phyloP scores from a whole-genome alignment of 2,888 invertebrate species.

The Parelbella ahira region DNA sequence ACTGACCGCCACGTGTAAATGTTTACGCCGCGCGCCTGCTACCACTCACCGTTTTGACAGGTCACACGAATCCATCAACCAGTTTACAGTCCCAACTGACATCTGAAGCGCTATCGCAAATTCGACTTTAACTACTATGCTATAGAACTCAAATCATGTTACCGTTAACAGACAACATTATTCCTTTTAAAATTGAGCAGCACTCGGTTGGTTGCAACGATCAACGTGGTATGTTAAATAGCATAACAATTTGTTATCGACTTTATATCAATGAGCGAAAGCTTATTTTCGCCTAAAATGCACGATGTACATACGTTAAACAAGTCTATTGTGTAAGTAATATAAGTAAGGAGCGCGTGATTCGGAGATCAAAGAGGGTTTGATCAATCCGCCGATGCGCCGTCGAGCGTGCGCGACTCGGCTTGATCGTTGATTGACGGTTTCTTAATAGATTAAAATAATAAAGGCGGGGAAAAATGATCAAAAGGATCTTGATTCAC shows the following conservation, averaged over 20 bases:
- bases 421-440: slow-evolving; percentile 55
- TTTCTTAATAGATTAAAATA: slow-evolving; percentile 27
- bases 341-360: slow-evolving; percentile 74
- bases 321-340: slow-evolving; percentile 42
- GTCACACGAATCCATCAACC: slow-evolving; percentile 41
- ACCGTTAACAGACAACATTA: too few relatives aligned
- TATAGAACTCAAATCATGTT: too few relatives aligned
- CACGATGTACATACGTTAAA: slow-evolving; percentile 6
- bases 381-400: slow-evolving; percentile 62
- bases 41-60: slow-evolving; percentile 72
- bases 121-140: not conserved
- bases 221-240: slow-evolving; percentile 26
- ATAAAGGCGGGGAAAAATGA: slow-evolving; percentile 4
- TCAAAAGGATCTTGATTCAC: too few relatives aligned
- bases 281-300: not conserved
- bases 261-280: not conserved
- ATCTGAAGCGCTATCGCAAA: slow-evolving; percentile 18
- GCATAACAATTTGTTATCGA: slow-evolving; percentile 20
- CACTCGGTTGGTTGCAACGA: slow-evolving; percentile 20
- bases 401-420: slow-evolving; percentile 40
- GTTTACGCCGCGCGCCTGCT: slow-evolving; percentile 71
- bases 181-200: too few relatives aligned
- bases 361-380: slow-evolving; percentile 71
- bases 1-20: slow-evolving; percentile 50
- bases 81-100: slow-evolving; percentile 26